phyloP scores from a whole-genome alignment of 1,140 invertebrate species.

The Mizuhopecten yessoensis region DNA sequence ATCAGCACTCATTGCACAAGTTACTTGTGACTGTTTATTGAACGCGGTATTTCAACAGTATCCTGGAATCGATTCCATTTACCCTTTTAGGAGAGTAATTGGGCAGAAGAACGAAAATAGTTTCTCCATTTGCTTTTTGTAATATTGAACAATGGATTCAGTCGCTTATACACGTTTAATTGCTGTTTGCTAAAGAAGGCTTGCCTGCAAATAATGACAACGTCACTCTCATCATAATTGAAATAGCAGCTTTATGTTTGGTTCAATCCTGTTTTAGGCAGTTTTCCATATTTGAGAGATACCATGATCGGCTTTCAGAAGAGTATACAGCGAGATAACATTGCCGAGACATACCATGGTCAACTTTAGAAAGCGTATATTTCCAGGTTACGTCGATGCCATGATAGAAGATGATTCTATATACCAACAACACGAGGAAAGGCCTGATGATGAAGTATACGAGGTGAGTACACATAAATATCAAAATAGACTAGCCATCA shows the following conservation, averaged over 20 bases:
- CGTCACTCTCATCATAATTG: too few relatives aligned
- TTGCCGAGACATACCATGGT: background rate
- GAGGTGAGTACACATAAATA: background rate
- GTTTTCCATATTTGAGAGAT: too few relatives aligned
- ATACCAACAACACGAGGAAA: background rate
- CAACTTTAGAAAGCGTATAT: background rate
- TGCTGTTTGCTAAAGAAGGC: background rate
- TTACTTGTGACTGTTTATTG: background rate
- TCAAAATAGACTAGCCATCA: too few relatives aligned
- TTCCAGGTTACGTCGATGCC: background rate
- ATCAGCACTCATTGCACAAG: background rate
- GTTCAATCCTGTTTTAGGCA: too few relatives aligned
- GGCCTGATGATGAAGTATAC: background rate
- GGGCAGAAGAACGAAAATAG: background rate
- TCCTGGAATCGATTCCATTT: background rate
- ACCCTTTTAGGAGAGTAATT: background rate
- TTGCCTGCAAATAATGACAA: too few relatives aligned
- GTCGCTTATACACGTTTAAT: background rate
- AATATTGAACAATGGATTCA: background rate
- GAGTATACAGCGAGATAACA: too few relatives aligned
- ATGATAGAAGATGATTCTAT: background rate
- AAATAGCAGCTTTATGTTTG: too few relatives aligned
- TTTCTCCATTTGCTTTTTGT: background rate
- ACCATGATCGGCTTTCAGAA: too few relatives aligned
- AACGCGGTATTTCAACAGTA: background rate